Percentiles rank a stretch among this genome's conserved stretches.
phyloP scores from a whole-genome alignment of 1,140 invertebrate genomes.

The Lepidotrigona ventralis region DNA sequence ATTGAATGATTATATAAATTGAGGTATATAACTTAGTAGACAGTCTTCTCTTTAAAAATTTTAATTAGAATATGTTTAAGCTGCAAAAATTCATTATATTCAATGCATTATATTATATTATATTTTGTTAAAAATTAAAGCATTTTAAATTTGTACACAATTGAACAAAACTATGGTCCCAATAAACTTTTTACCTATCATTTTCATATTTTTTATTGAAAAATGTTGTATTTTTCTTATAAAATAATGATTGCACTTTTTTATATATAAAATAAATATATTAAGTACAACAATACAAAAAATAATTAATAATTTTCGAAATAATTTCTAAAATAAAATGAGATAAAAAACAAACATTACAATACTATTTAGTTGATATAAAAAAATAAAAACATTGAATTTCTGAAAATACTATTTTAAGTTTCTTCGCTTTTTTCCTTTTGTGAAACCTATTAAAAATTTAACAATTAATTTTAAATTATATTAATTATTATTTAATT shows the following conservation, averaged over 20 bases:
- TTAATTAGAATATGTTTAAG: not conserved
- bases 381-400: not conserved
- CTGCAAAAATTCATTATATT: not conserved
- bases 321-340: not conserved
- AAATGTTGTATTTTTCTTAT: not conserved
- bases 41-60: not conserved
- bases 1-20: not conserved
- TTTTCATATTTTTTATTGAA: not conserved
- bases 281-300: constrained; percentile 36
- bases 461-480: not conserved
- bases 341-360: not conserved
- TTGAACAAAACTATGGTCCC: constrained; percentile 14
- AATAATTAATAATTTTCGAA: not conserved
- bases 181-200: not conserved
- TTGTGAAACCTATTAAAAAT: not conserved
- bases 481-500: too few species aligned
- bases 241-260: constrained; percentile 6
- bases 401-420: not conserved
- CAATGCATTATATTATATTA: too few species aligned
- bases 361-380: constrained; percentile 1
- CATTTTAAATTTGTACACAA: not conserved
- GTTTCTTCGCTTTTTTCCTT: not conserved
- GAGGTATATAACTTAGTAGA: not conserved
- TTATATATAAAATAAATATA: constrained; percentile 13
- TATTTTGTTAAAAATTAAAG: not conserved